Percentiles rank a stretch among this genome's conserved stretches.
phyloP scores from a whole-genome alignment of 2,888 invertebrate genomes.

The Isotomurus palustris region DNA sequence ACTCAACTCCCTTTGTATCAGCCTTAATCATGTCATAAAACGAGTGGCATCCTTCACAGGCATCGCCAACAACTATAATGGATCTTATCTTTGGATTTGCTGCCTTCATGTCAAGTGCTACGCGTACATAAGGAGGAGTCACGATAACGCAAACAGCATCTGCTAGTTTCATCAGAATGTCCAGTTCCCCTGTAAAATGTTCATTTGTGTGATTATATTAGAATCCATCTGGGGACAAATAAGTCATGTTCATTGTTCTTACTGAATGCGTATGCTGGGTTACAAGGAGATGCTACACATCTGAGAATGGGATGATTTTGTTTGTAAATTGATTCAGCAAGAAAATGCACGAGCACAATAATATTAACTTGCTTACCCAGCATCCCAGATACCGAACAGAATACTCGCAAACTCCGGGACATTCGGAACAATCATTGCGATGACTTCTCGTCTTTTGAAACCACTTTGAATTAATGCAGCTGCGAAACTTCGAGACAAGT shows the following conservation, averaged over 20 bases:
- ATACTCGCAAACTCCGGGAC: conserved; percentile 60
- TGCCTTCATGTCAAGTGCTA: too few relatives aligned
- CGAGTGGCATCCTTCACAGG: conserved; percentile 34
- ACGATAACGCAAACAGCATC: conserved; percentile 35
- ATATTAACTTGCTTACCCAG: too few relatives aligned
- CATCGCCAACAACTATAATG: conserved; percentile 26
- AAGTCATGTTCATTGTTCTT: not conserved
- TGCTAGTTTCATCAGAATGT: conserved; percentile 33
- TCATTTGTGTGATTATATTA: not conserved
- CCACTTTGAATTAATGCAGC: conserved; percentile 58
- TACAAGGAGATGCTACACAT: conserved; percentile 31
- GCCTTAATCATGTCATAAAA: conserved; percentile 38
- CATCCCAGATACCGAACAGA: conserved; percentile 43
- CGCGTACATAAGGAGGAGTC: too few relatives aligned
- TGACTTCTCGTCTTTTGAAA: conserved; percentile 61
- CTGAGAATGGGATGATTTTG: not conserved
- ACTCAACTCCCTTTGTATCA: conserved; percentile 20
- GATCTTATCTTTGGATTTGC: conserved; percentile 9
- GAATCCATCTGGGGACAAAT: not conserved
- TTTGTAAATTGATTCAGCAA: not conserved
- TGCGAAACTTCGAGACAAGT: conserved; percentile 50
- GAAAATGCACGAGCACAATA: too few relatives aligned
- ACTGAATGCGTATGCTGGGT: conserved; percentile 34
- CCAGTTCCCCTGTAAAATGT: conserved; percentile 35
- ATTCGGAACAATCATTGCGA: conserved; percentile 70